Conservation (phyloP, 2,797 vertebrate genomes). For the Orestias chungarensis region DNA sequence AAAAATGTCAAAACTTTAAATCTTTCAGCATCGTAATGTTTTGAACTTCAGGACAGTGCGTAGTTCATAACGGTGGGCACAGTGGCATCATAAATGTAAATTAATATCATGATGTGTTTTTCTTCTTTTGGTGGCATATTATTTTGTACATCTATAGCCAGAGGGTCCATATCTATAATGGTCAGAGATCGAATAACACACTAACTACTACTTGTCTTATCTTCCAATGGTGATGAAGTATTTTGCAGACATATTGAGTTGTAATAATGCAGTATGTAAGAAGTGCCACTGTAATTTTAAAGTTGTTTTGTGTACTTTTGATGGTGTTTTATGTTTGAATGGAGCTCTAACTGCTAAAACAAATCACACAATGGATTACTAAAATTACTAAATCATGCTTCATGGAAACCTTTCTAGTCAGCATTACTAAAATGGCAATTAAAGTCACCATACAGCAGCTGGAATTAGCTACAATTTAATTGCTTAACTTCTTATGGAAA, state of each 20-base stretch:
- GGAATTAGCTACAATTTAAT: too few species aligned
- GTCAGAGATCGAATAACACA: not conserved
- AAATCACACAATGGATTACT: too few species aligned
- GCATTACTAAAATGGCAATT: not conserved
- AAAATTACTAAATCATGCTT: too few species aligned
- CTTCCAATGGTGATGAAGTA: not conserved
- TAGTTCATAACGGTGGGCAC: not conserved
- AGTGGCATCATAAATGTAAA: not conserved
- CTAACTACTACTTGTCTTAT: not conserved
- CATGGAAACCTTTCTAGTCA: not conserved
- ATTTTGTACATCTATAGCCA: too few species aligned
- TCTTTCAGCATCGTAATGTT: not conserved
- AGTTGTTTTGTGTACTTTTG: not conserved
- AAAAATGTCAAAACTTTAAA: too few species aligned
- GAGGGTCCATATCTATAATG: too few species aligned
- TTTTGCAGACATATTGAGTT: not conserved
- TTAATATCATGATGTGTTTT: not conserved
- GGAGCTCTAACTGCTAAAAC: not conserved
- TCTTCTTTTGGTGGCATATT: not conserved
- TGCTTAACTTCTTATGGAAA: too few species aligned
- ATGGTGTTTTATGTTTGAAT: not conserved
- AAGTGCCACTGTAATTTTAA: not conserved
- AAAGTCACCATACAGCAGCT: too few species aligned
- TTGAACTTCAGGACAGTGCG: not conserved
- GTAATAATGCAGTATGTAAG: not conserved